These are phyloP conservation scores for Onychostruthus taczanowskii DNA, from an alignment of 2,113 vertebrate genomes.

Conservation along the genomic window DNA sequence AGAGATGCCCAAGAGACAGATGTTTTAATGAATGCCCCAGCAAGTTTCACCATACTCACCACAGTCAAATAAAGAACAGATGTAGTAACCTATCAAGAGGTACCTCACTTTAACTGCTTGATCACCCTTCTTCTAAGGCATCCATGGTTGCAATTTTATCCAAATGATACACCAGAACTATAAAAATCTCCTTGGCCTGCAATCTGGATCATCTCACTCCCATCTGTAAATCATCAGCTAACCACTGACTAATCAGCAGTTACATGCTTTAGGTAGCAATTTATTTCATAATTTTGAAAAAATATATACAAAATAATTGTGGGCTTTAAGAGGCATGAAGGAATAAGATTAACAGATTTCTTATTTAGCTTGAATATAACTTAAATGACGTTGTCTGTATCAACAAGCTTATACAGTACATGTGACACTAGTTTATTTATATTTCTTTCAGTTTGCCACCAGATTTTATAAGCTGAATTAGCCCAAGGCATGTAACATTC, in stretches of 20 bases:
- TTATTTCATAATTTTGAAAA: conserved; percentile 9
- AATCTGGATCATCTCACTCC: background rate
- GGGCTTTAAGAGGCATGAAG: conserved; percentile 1
- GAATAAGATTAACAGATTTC: conserved; percentile 32
- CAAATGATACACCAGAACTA: conserved; percentile 47
- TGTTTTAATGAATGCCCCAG: background rate
- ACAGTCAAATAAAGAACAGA: background rate
- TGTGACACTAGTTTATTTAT: background rate
- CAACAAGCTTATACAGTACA: background rate
- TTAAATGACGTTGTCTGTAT: background rate
- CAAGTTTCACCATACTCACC: background rate
- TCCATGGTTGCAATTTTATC: background rate
- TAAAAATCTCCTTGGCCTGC: conserved; percentile 24
- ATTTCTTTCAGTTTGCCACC: background rate
- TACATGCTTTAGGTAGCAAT: conserved; percentile 45
- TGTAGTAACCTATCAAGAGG: background rate
- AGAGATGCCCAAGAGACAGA: background rate
- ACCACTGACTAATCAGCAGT: conserved; percentile 51
- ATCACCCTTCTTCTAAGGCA: background rate
- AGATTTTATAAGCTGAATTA: conserved; percentile 16
- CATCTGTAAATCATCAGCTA: conserved; percentile 56
- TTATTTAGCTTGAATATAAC: background rate
- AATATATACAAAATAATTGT: background rate
- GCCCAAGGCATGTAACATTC: background rate
- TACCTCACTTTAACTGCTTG: background rate